Base-by-base conservation (phyloP, 2,888 invertebrate genomes). In the Leucania comma region DNA sequence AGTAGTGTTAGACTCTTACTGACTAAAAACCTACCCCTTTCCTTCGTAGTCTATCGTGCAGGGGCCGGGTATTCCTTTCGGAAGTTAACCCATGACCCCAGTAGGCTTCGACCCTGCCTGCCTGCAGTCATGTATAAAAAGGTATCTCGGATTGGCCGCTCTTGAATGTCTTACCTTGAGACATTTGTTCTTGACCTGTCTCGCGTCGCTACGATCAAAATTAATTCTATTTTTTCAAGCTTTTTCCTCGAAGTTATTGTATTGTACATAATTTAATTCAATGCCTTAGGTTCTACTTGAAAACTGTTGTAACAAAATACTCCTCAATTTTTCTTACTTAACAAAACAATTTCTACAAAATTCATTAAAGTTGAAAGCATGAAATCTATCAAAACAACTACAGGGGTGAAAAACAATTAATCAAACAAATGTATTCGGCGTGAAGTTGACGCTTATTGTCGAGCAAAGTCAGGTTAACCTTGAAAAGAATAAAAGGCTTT, bases 391-490 rank as follows among this genome's bases (percentile, higher is more conserved):
- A 70, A 71, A 74, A 73, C 65, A 80, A 70, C 66, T 54, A 81
- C 59, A 29, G 17, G 56, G 68, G 61, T 68, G 57, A 51, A 65
- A 38, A 72, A 66, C 53, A 74, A 82, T 82, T 77, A 74, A 75
- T 82, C 82, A 83, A 58, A 67, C 54, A 73, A 80, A 83, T 76
- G 74, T 83, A 80, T 73, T 73, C 10, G 50, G 72, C 53, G 58
- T 26, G 63, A 67, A 70, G 64, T 50, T 24, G 53, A 54, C 48
- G 35, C 50, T 65, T 62, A 61, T 71, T 78, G 82, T 77, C 60
- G 32, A 24, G 1, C 26, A 59, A 35, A 58, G 56, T 66, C 51
- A 75, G 42, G 76, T 64, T 68, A 35, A 68, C 83, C 80, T 75
- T 83, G 75, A 48, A 6, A 53, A 51, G n/a, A 62, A 68, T 79